Base-by-base conservation (phyloP, 2,888 invertebrate species). In the Thecophora atra region DNA sequence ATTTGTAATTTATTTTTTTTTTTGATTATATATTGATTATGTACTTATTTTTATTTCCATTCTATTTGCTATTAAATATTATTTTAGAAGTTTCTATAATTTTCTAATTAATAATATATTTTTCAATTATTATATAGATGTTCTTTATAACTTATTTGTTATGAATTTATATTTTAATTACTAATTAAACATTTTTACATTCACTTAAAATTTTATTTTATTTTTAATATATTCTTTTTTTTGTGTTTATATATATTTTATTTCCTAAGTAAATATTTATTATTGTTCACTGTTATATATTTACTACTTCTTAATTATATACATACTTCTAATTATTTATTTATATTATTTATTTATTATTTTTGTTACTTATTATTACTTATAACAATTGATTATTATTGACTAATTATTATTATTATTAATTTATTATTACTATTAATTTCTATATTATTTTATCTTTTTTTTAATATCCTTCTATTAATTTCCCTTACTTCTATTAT, bases 1-100 rank as follows among this genome's bases (percentile, higher is more conserved):
- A 19, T 64, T 37, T 44, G 21, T 11, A 64, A 28, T 13, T 28
- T 15, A 26, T 60, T 60, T 60, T 60, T 60, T 60, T 60, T 54
- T 6, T 6, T 52, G 5, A n/a, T 13, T 52, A 6, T 19, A 52
- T 13, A 44, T 13, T 44, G 13, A 44, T 44, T 44, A n/a, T 13
- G 44, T 44, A 13, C 13, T 44, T 44, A 44, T 44, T 44, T 47
- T n/a, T 47, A 17, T n/a, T 47, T 47, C 11, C 15, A 47, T 17
- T 47, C 15, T 11, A 47, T n/a, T 4, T 7, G 47, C 13, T n/a
- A 47, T 11, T 47, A 3, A 17, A 47, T 11, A 47, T 47, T 17
- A 47, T 7, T 47, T 47, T n/a, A 4, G 11, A 13, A 47, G 11
- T n/a, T 54, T 17, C 5, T 51, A 6, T 51, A 8, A 6, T 51